These are phyloP conservation scores for Gambelia wislizenii DNA, from an alignment of 2,797 vertebrate species.

Conservation along the genomic window DNA sequence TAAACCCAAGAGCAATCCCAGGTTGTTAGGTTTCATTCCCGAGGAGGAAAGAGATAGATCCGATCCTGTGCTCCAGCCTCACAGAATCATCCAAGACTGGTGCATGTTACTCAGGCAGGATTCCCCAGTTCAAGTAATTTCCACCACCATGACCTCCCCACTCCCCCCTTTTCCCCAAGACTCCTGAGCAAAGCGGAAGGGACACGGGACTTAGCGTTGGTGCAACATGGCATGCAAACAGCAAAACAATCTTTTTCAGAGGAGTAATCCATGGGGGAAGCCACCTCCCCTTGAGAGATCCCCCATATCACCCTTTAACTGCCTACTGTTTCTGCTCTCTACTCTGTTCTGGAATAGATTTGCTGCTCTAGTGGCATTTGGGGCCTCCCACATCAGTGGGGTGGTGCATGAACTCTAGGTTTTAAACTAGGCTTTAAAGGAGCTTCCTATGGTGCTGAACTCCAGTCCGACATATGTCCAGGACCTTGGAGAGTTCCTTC, in stretches of 20 bases:
- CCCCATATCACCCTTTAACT: neutral
- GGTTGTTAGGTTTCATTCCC: neutral
- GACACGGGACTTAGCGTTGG: conserved; percentile 25
- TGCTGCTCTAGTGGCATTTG: neutral
- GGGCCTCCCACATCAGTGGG: neutral
- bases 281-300: neutral
- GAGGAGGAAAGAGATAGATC: no score
- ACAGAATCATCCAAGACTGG: neutral
- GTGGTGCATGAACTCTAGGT: neutral
- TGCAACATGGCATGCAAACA: conserved; percentile 36
- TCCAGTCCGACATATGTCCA: no score
- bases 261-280: neutral
- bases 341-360: no score
- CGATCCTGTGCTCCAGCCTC: neutral
- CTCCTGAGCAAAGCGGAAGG: conserved; percentile 28
- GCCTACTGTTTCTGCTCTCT: neutral
- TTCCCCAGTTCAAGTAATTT: neutral
- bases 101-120: neutral
- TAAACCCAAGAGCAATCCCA: neutral
- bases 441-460: neutral
- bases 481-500: neutral
- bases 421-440: neutral
- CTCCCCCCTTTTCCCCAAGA: neutral
- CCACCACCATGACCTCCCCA: neutral
- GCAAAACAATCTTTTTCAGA: conserved; percentile 19